Evolutionary conservation across 2,888 invertebrate species (phyloP).

Genomic region (Megamerina dolium): DNA sequence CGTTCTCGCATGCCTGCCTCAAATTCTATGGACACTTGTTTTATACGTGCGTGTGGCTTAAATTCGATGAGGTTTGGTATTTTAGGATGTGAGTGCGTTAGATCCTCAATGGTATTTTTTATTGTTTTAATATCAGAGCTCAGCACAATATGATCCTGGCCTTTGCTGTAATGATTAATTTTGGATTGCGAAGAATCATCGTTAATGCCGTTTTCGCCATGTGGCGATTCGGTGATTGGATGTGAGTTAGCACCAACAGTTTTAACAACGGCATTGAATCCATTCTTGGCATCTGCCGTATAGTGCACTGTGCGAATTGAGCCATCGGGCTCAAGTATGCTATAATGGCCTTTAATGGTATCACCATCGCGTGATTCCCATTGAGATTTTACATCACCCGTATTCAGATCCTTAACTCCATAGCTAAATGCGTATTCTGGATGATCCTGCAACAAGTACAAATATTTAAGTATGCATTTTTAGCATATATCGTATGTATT

Average conservation of each 20-base stretch:
- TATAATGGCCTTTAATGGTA: slow-evolving; percentile 56
- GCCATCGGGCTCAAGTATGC: slow-evolving; percentile 63
- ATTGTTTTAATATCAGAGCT: slow-evolving; percentile 44
- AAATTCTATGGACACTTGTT: slow-evolving; percentile 44
- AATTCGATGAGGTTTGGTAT: slow-evolving; percentile 45
- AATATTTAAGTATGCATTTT: too few species aligned
- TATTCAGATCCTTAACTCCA: slow-evolving; percentile 55
- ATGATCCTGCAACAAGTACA: slow-evolving; percentile 49
- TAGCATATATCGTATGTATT: slow-evolving; percentile 1
- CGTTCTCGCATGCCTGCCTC: slow-evolving; percentile 37
- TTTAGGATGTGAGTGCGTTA: slow-evolving; percentile 41
- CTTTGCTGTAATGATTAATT: slow-evolving; percentile 48
- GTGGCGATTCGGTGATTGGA: slow-evolving; percentile 42
- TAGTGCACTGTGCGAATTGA: slow-evolving; percentile 55
- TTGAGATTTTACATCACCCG: slow-evolving; percentile 56
- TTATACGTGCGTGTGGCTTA: slow-evolving; percentile 43
- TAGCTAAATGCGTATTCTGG: slow-evolving; percentile 56
- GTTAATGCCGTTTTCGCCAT: slow-evolving; percentile 27
- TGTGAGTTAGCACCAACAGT: slow-evolving; percentile 49
- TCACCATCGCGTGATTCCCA: slow-evolving; percentile 56
- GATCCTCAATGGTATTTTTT: slow-evolving; percentile 40
- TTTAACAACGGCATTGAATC: slow-evolving; percentile 55
- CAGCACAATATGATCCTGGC: slow-evolving; percentile 48
- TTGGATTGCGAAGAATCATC: slow-evolving; percentile 48
- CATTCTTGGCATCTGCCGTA: slow-evolving; percentile 53